phyloP scores from a whole-genome alignment of 1,140 invertebrate species.

The Bombus pascuorum region DNA sequence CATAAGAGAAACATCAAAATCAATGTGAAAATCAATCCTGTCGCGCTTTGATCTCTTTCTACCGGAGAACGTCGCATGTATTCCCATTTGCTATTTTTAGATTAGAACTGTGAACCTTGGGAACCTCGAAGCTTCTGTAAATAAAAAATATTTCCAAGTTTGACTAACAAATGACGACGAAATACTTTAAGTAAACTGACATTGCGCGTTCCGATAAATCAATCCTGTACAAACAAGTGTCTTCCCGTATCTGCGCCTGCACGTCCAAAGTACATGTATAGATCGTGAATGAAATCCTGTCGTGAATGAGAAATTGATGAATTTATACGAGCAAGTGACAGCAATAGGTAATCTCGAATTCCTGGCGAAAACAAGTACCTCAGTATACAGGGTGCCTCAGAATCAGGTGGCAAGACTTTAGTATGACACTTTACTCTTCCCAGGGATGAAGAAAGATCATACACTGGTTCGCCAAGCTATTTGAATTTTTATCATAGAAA shows the following conservation, averaged over 20 bases:
- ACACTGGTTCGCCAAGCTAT: too few species aligned
- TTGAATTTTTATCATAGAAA: too few species aligned
- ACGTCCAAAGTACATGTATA: too few species aligned
- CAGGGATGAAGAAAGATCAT: too few species aligned
- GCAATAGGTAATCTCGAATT: neutral
- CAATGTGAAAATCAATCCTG: too few species aligned
- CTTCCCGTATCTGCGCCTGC: neutral
- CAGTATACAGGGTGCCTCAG: too few species aligned
- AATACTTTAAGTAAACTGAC: neutral
- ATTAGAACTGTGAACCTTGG: neutral
- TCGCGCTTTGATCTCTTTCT: too few species aligned
- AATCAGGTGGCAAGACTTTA: too few species aligned
- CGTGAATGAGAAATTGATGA: neutral
- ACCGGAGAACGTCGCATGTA: too few species aligned
- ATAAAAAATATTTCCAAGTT: neutral
- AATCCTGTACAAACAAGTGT: neutral
- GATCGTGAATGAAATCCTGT: neutral
- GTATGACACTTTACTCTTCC: too few species aligned
- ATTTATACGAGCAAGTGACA: neutral
- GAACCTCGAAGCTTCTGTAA: neutral
- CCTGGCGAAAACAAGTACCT: too few species aligned
- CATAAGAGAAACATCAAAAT: too few species aligned
- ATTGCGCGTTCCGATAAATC: neutral
- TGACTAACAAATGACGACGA: neutral
- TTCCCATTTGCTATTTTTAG: neutral